A percentile compares a stretch with the other conserved stretches of the same genome.
These are phyloP conservation scores for Cardiocondyla obscurior DNA, from an alignment of 1,140 invertebrate genomes.

Conservation along the genomic window DNA sequence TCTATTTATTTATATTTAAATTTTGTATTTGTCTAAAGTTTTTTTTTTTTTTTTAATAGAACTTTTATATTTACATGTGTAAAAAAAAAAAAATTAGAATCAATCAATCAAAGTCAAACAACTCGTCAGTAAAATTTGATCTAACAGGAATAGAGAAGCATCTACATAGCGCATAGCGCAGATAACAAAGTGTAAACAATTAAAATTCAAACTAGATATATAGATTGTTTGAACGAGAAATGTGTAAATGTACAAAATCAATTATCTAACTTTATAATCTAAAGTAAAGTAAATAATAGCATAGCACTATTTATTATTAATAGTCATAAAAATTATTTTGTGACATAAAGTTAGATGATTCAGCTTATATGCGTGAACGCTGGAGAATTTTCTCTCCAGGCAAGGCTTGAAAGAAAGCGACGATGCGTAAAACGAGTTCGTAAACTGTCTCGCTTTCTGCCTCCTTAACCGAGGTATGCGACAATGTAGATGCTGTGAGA, in stretches of 20 bases:
- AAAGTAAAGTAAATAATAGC: no score
- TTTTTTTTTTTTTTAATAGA: no score
- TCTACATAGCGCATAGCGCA: no score
- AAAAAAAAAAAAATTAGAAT: no score
- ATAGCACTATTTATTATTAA: no score
- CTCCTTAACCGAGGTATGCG: constrained; percentile 16
- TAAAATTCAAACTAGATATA: not conserved
- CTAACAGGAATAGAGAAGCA: not conserved
- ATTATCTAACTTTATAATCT: not conserved
- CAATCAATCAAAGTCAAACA: not conserved
- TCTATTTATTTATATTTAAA: constrained; percentile 24
- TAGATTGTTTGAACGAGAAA: constrained; percentile 32
- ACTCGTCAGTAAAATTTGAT: constrained; percentile 11
- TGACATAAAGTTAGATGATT: constrained; percentile 3
- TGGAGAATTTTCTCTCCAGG: constrained; percentile 24
- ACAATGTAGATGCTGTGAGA: constrained; percentile 23
- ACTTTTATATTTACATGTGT: not conserved
- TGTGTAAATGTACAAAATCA: not conserved
- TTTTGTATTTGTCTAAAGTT: constrained; percentile 21
- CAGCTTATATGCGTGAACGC: not conserved
- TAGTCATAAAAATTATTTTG: not conserved
- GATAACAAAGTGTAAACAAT: constrained; percentile 15
- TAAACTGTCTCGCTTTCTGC: constrained; percentile 61
- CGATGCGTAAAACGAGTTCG: constrained; percentile 75
- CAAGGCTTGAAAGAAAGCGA: constrained; percentile 65